phyloP scores from a whole-genome alignment of 2,113 vertebrate species.

The Sturnira hondurensis region DNA sequence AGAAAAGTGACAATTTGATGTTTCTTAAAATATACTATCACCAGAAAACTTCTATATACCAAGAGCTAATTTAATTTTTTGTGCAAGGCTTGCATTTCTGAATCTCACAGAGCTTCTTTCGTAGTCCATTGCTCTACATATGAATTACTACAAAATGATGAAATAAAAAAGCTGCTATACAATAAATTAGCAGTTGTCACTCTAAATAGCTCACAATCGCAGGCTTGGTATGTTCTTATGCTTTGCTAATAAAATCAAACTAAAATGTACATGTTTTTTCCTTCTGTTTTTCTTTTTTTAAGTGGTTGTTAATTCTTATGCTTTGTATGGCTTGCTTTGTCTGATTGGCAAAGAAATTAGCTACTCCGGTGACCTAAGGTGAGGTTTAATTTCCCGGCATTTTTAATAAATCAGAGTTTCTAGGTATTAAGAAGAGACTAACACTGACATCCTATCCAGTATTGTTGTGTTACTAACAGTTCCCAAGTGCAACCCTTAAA shows the following conservation, averaged over 20 bases:
- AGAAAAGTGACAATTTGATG: slow-evolving; percentile 12
- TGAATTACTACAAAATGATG: neutral
- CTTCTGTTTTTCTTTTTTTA: neutral
- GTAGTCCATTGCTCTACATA: neutral
- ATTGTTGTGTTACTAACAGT: neutral
- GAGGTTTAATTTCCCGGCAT: neutral
- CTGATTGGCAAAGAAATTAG: neutral
- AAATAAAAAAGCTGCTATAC: neutral
- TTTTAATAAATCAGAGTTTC: slow-evolving; percentile 17
- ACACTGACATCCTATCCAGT: neutral
- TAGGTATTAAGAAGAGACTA: neutral
- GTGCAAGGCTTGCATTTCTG: neutral
- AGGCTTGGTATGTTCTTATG: neutral
- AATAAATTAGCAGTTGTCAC: neutral
- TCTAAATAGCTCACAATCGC: neutral
- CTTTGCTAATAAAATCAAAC: slow-evolving; percentile 4
- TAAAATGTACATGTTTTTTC: neutral
- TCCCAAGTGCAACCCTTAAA: neutral
- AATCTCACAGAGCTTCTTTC: neutral
- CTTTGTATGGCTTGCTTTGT: neutral
- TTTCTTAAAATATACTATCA: neutral
- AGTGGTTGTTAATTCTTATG: neutral
- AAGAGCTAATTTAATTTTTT: slow-evolving; percentile 39
- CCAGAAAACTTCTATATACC: neutral
- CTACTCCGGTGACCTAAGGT: neutral